A percentile compares a stretch with the other conserved stretches of the same genome.
These are phyloP conservation scores for Ecdyonurus torrentis DNA, from an alignment of 2,888 invertebrate genomes.

Conservation along the genomic window DNA sequence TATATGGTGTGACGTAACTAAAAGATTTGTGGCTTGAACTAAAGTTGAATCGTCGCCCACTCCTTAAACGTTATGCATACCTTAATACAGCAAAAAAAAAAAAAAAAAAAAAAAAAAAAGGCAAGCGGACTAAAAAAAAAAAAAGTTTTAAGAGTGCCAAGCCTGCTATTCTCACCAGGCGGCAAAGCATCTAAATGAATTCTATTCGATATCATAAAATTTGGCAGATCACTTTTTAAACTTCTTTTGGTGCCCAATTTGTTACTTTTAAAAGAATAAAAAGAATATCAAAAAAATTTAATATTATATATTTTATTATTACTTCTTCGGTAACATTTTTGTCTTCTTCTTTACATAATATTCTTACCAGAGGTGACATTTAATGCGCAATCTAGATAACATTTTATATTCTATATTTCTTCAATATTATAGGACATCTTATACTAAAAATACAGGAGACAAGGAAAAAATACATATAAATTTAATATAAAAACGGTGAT, in stretches of 20 bases:
- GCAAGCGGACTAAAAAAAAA: neutral
- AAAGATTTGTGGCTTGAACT: too few species aligned
- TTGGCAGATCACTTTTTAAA: neutral
- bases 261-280: neutral
- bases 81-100: too few species aligned
- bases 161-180: neutral
- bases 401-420: neutral
- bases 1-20: too few species aligned
- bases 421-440: too few species aligned
- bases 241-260: neutral
- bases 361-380: neutral
- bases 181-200: neutral
- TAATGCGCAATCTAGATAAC: neutral
- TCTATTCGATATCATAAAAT: neutral
- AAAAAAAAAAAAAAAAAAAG: too few species aligned
- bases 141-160: neutral
- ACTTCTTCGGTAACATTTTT: neutral
- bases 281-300: neutral
- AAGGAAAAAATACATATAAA: too few species aligned
- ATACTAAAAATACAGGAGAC: too few species aligned
- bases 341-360: neutral
- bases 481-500: too few species aligned
- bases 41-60: too few species aligned
- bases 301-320: neutral
- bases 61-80: too few species aligned